Evolutionary conservation across 2,888 invertebrate species (phyloP), one percentile per base, ranked within the genome.

Genomic region (Tribolium freemani): DNA sequence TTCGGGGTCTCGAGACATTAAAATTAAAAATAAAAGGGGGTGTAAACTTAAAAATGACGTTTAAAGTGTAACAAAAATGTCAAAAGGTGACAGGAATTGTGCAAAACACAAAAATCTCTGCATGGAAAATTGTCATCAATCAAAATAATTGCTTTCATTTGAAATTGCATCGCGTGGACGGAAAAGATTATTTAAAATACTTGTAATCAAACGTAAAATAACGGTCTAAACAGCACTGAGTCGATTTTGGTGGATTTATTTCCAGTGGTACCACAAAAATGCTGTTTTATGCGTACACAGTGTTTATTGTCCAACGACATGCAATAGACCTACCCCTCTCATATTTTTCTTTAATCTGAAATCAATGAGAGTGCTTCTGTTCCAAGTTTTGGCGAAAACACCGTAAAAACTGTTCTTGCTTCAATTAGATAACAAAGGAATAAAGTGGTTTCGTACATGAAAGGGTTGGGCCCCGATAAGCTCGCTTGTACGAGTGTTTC

Each of bases 1-100:
- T 31, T 79, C 76, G 0, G 77, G 67, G 21, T 67, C 67, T 67
- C 31, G 56, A 10, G 67, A 13, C 67, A 67, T 67, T 21, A 51
- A 13, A 63, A 64, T 38, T 53, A 44, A 53, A 53, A 48, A 11
- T 13, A 48, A 61, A 61, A 30, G 5, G n/a, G 20, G 46, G 10
- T 61, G 50, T 61, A 61, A 61, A 61, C 48, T 51, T 63, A 63
- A 51, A n/a, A 63, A 63, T 63, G 51, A 63, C 31, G 30, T 30
- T 26, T 9, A n/a, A 46, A n/a, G 6, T 38, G 31, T n/a, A n/a
- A 61, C 11, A 31, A 53, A 21, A 53, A 9, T 21, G 53, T 20
- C 48, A 48, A 48, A 11, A 11, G 3, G 6, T 48, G 48, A 11
- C 48, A 48, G 8, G n/a, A 3, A 3, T 1, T 16, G 16, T 16